Evolutionary conservation across 2,888 invertebrate genomes (phyloP).

Genomic region (Conops quadrifasciatus): DNA sequence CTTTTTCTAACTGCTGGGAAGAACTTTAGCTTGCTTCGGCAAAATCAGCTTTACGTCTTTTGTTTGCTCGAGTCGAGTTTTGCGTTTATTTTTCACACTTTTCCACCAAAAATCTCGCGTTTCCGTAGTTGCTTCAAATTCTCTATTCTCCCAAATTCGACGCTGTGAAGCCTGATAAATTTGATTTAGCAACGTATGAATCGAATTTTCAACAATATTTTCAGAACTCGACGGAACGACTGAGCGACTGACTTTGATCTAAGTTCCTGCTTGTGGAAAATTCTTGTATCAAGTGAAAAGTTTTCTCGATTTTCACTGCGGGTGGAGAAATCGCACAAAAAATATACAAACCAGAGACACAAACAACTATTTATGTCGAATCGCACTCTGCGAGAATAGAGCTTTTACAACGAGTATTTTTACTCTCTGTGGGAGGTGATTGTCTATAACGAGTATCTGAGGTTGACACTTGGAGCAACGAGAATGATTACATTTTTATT

Average conservation of each 20-base stretch:
- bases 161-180: not conserved
- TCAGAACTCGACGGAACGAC: conserved; percentile 29
- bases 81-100: conserved; percentile 10
- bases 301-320: conserved; percentile 25
- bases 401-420: not conserved
- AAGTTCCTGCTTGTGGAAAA: conserved; percentile 22
- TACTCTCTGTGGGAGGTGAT: conserved; percentile 1
- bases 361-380: not conserved
- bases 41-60: not conserved
- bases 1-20: conserved; percentile 16
- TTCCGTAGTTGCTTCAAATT: conserved; percentile 2
- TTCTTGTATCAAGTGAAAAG: conserved; percentile 26
- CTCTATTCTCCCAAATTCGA: conserved; percentile 11
- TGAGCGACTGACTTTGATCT: conserved; percentile 13
- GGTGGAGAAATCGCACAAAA: conserved; percentile 11
- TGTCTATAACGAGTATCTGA: not conserved
- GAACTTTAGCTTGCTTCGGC: conserved; percentile 13
- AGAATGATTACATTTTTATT: too few relatives aligned
- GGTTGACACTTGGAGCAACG: too few relatives aligned
- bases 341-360: conserved; percentile 2
- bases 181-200: conserved; percentile 3
- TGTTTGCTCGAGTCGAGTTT: conserved; percentile 2
- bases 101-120: not conserved
- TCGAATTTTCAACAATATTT: conserved; percentile 21
- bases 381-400: not conserved